phyloP scores from a whole-genome alignment of 2,113 vertebrate genomes.

The Tychaedon coryphoeus region DNA sequence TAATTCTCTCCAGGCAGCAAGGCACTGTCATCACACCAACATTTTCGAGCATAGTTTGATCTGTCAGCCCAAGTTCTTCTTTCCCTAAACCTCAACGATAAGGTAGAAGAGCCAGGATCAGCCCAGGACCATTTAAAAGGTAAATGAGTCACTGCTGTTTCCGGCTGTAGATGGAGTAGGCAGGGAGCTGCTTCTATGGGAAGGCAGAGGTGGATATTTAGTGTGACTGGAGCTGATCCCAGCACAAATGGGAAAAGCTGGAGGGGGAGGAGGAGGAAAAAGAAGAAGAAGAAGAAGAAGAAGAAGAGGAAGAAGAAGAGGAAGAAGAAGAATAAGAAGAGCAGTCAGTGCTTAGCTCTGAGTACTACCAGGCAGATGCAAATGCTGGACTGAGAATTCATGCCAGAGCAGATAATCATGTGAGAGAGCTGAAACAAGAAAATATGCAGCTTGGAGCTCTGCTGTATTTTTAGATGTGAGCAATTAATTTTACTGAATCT shows the following conservation, averaged over 20 bases:
- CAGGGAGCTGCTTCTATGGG: neutral
- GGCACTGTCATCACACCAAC: neutral
- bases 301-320: no score
- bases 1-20: neutral
- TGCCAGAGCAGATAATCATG: neutral
- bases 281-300: no score
- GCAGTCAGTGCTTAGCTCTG: neutral
- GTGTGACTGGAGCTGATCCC: neutral
- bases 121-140: neutral
- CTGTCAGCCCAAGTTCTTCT: neutral
- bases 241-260: neutral
- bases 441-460: neutral
- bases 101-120: neutral
- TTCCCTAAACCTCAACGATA: neutral
- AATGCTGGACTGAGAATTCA: neutral
- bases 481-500: neutral
- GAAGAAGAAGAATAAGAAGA: neutral
- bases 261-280: neutral
- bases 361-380: neutral
- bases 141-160: neutral
- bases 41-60: neutral
- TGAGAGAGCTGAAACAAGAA: neutral
- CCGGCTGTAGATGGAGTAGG: neutral
- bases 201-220: neutral
- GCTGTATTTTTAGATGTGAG: neutral